Base-by-base conservation (phyloP, 2,113 vertebrate genomes). In the Chauna torquata region DNA sequence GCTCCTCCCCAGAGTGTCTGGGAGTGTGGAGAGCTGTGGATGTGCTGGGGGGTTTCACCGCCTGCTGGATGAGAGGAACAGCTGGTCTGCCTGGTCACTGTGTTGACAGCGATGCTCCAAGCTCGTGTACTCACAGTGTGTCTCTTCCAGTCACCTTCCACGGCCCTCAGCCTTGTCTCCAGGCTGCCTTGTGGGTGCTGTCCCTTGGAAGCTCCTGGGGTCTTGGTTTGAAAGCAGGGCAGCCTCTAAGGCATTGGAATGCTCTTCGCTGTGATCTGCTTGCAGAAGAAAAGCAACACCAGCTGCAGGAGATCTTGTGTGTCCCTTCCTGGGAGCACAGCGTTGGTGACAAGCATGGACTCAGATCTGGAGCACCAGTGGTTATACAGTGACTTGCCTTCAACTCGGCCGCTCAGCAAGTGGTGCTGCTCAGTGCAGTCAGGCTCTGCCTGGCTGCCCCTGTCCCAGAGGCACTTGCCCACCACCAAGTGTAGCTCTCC, bases 81-180 rank as follows among this genome's bases (percentile, higher is more conserved):
- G 20, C 19, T 47, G 0, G 1, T n/a, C 57, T 45, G 36, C 10
- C 30, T 8, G 12, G 44, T 25, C 58, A 11, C 44, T 25, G 42
- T 34, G 22, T 22, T 47, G 24, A 1, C 59, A 16, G 9, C 1
- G 10, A 6, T 7, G 8, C 36, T 66, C 49, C 13, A 54, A 15
- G 36, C 17, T 17, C 0, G 1, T 7, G 44, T 24, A 4, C n/a
- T 47, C 52, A 2, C 42, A 28, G 2, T 9, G 0, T 1, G 6
- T 13, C 70, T 61, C 68, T 52, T 70, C 32, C 70, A 57, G 71
- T 61, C 34, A 20, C 40, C 14, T 45, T 30, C 44, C 4, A 1
- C 34, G 12, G 38, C 55, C 8, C 61, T 30, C 4, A 0, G 34
- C 40, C 28, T 23, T 6, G 28, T 27, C 3, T 0, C 10, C 11